A percentile compares a stretch with the other conserved stretches of the same genome.
phyloP scores from a whole-genome alignment of 2,797 vertebrate genomes.

The Anguilla obscura region DNA sequence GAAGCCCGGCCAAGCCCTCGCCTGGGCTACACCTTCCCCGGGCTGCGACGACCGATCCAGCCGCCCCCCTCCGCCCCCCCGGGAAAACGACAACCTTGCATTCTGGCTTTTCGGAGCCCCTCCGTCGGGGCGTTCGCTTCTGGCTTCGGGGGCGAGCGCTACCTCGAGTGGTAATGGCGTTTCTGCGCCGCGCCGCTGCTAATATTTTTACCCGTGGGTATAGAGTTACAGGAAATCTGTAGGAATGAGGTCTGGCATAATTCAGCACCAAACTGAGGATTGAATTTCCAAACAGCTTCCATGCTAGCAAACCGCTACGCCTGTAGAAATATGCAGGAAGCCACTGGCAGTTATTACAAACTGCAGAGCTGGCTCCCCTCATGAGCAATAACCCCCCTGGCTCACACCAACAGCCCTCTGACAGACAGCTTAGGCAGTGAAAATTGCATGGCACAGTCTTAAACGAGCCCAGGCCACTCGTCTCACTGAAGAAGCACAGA shows the following conservation, averaged over 20 bases:
- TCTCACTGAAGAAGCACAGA: background rate
- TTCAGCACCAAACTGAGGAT: constrained; percentile 76
- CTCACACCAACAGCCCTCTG: constrained; percentile 20
- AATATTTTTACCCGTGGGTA: constrained; percentile 93
- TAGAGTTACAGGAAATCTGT: constrained; percentile 96
- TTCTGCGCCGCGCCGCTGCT: constrained; percentile 76
- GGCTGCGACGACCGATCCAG: constrained; percentile 67
- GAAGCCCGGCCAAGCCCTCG: constrained; percentile 66
- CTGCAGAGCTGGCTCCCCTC: constrained; percentile 40
- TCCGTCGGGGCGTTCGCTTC: constrained; percentile 62
- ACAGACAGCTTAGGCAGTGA: constrained; percentile 1
- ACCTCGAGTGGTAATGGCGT: constrained; percentile 66
- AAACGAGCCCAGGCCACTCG: background rate
- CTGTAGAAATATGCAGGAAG: constrained; percentile 58
- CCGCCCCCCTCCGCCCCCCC: constrained; percentile 39
- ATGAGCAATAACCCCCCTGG: constrained; percentile 27
- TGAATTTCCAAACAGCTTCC: constrained; percentile 73
- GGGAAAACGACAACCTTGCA: constrained; percentile 65
- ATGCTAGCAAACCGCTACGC: constrained; percentile 61
- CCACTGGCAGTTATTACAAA: constrained; percentile 49
- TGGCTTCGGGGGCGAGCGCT: constrained; percentile 60
- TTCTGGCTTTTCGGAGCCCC: constrained; percentile 60
- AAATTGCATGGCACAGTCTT: background rate
- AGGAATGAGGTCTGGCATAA: constrained; percentile 80
- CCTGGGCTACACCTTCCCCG: constrained; percentile 70